These are phyloP conservation scores for Sylvia atricapilla DNA, from an alignment of 2,113 vertebrate genomes.

Conservation along the genomic window DNA sequence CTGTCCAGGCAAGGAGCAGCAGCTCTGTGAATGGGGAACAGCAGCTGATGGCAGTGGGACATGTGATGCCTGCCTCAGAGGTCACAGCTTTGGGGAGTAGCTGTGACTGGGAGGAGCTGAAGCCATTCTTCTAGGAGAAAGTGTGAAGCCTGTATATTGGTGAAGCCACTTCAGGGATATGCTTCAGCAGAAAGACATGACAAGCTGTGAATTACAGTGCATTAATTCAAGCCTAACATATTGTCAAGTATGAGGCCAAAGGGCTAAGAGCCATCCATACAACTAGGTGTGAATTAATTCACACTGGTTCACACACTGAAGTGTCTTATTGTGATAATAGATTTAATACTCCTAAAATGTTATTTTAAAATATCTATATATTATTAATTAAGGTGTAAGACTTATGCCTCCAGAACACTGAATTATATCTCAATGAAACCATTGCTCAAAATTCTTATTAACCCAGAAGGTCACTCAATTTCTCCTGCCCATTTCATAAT, in stretches of 20 bases:
- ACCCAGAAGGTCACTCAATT: constrained; percentile 69
- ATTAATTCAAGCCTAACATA: constrained; percentile 58
- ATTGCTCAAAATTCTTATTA: constrained; percentile 73
- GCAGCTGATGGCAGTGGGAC: neutral
- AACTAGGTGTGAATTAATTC: constrained; percentile 68
- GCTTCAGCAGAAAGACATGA: constrained; percentile 50
- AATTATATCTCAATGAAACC: constrained; percentile 68
- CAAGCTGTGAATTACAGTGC: constrained; percentile 61
- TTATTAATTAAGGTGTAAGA: constrained; percentile 65
- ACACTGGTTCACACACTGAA: constrained; percentile 38
- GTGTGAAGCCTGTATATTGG: constrained; percentile 15
- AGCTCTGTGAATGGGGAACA: neutral
- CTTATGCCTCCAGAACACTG: constrained; percentile 51
- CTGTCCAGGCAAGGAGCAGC: neutral
- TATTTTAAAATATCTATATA: constrained; percentile 72
- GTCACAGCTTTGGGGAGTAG: neutral
- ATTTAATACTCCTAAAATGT: constrained; percentile 63
- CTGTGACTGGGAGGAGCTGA: neutral
- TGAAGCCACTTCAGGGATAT: constrained; percentile 15
- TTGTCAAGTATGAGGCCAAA: constrained; percentile 45
- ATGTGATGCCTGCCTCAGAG: neutral
- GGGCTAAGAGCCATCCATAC: constrained; percentile 46
- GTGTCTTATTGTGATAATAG: constrained; percentile 62
- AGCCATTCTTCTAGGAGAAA: neutral
- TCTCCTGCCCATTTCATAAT: constrained; percentile 55